A percentile compares a stretch with the other conserved stretches of the same genome.
Conservation (phyloP, 2,113 vertebrate genomes). For the Hydrochoerus hydrochaeris region DNA sequence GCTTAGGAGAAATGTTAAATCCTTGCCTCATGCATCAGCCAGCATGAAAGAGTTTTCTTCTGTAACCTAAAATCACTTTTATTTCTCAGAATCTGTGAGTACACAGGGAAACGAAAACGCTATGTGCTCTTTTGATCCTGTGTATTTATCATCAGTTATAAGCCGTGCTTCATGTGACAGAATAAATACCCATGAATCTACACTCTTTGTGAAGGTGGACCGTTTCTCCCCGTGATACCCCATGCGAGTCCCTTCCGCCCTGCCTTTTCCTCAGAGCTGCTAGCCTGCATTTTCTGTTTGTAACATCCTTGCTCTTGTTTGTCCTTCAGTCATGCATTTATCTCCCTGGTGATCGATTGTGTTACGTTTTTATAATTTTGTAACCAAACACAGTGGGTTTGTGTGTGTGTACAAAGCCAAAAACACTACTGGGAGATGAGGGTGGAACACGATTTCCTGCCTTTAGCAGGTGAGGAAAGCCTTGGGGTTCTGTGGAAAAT, state of each 20-base stretch:
- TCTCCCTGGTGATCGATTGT: neutral
- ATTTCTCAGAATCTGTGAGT: neutral
- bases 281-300: constrained; percentile 17
- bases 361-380: neutral
- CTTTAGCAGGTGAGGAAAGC: neutral
- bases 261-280: neutral
- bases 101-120: neutral
- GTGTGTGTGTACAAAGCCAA: neutral
- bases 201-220: neutral
- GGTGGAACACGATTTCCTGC: neutral
- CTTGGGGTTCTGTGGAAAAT: neutral
- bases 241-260: neutral
- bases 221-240: neutral
- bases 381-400: neutral
- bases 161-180: neutral
- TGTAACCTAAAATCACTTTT: neutral
- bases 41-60: neutral
- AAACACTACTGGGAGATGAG: neutral
- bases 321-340: neutral
- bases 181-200: neutral
- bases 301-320: neutral
- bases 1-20: neutral
- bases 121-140: neutral
- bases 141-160: neutral
- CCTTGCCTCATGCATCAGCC: neutral